Evolutionary conservation across 1,140 invertebrate species (phyloP).

Genomic region (Aplysia californica): DNA sequence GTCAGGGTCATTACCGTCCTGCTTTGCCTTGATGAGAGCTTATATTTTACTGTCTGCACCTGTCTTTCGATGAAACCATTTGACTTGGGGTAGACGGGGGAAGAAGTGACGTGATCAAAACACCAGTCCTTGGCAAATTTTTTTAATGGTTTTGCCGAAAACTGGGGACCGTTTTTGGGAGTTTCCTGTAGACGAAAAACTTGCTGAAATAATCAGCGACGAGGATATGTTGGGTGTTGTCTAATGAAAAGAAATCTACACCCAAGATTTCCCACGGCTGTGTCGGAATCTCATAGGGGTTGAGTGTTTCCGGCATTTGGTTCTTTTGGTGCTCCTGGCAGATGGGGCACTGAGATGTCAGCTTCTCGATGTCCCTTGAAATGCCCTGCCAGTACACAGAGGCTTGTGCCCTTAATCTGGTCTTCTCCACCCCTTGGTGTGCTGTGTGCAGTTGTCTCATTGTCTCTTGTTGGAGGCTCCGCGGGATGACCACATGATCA

Average conservation of each 20-base stretch:
- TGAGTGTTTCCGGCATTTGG: neutral
- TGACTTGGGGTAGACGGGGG: no score
- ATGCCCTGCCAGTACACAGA: neutral
- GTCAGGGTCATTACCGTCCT: no score
- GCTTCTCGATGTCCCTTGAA: neutral
- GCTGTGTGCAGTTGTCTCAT: conserved; percentile 11
- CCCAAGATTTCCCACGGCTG: conserved; percentile 2
- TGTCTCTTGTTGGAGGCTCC: neutral
- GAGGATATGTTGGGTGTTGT: neutral
- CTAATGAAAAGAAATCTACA: neutral
- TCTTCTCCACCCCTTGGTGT: conserved; percentile 15
- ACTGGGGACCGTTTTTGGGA: no score
- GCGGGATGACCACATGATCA: neutral
- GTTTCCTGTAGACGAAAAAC: no score
- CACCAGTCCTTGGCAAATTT: no score
- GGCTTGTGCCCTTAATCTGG: neutral
- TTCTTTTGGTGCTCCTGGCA: neutral
- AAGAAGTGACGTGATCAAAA: no score
- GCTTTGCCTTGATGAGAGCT: no score
- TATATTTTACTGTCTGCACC: no score
- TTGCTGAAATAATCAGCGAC: neutral
- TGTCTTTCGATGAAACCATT: no score
- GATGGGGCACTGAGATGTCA: neutral
- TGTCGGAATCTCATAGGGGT: neutral
- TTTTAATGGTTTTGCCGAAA: no score